Evolutionary conservation across 2,888 invertebrate genomes (phyloP), one percentile per base, ranked within the genome.

Genomic region (Branchellion lobata): DNA sequence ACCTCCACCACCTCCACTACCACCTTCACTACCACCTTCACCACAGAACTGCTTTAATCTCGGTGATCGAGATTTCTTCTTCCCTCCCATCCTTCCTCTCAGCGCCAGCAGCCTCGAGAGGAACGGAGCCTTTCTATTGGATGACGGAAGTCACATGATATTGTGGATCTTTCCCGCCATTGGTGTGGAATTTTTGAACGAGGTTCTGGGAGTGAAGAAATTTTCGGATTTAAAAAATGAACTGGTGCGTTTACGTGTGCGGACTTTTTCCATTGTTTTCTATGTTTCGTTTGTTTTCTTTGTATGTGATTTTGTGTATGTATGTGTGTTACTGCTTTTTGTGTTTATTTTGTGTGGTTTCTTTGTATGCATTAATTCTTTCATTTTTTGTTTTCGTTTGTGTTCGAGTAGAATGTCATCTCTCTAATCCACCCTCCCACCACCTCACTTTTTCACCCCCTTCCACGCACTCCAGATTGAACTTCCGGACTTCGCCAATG

Each of bases 101-200:
- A 92, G 94, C 1, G 93, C 94, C 81, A 91, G 90, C 82, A 88
- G 90, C 82, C 87, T 94, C 78, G 92, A 92, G 85, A 89, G 91
- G 0, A 90, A 90, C 81, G 98, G 97, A 47, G 93, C 93, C 14
- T 99, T 96, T 87, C 89, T 99, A 1, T 89, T 99, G 87, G 98
- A 99, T 88, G 91, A 92, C 83, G 95, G 94, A 18, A 92, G 92
- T 79, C 90, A 90, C 81, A 92, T 97, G 89, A 91, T 92, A 72
- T 87, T 98, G 77, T 93, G 94, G 87, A 91, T 98, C 57, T 93
- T 96, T 69, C 91, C 93, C 82, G 92, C 91, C 83, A 91, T 93
- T 53, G 91, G 92, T 81, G 90, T 91, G 68, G 90, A 91, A 77
- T 93, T 93, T 87, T 91, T 95, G 84, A 91, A 91, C 80, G 92